Percentiles rank a stretch among this genome's conserved stretches.
phyloP scores from a whole-genome alignment of 2,888 invertebrate genomes.

The Meiosimyza platycephala region DNA sequence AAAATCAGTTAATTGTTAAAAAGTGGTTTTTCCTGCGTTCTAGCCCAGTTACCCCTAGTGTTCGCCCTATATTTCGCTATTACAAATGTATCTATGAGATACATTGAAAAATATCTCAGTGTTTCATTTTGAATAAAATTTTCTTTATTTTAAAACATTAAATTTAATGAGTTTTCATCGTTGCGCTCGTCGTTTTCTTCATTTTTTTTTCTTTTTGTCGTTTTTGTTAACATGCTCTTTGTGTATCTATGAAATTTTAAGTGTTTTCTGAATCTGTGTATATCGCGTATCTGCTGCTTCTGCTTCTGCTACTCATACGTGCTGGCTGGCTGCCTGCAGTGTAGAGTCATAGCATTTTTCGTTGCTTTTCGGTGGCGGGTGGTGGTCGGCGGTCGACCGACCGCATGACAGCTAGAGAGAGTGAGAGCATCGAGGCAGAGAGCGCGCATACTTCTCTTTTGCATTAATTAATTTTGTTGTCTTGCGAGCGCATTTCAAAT shows the following conservation, averaged over 20 bases:
- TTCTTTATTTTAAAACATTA: conserved; percentile 24
- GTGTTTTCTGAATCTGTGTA: conserved; percentile 40
- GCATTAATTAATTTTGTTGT: not conserved
- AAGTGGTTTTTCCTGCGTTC: conserved; percentile 27
- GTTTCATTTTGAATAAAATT: too few species aligned
- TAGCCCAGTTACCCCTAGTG: not conserved
- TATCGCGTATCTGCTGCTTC: conserved; percentile 43
- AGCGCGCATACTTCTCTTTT: not conserved
- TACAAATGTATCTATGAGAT: conserved; percentile 30
- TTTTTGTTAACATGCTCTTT: conserved; percentile 45
- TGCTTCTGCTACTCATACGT: too few species aligned
- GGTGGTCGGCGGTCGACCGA: conserved; percentile 1
- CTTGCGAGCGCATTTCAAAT: not conserved
- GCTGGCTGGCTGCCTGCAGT: not conserved
- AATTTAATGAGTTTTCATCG: conserved; percentile 48
- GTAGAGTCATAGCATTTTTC: conserved; percentile 5
- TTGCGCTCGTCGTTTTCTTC: conserved; percentile 3
- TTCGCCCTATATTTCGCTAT: not conserved
- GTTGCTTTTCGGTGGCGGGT: conserved; percentile 11
- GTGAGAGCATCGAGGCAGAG: conserved; percentile 6
- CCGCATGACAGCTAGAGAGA: conserved; percentile 12
- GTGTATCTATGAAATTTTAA: conserved; percentile 49
- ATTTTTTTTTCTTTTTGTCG: conserved; percentile 29
- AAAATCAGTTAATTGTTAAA: conserved; percentile 15
- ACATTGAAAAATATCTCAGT: conserved; percentile 5